Conservation (phyloP, 2,113 vertebrate genomes). For the Epinephelus lanceolatus region DNA sequence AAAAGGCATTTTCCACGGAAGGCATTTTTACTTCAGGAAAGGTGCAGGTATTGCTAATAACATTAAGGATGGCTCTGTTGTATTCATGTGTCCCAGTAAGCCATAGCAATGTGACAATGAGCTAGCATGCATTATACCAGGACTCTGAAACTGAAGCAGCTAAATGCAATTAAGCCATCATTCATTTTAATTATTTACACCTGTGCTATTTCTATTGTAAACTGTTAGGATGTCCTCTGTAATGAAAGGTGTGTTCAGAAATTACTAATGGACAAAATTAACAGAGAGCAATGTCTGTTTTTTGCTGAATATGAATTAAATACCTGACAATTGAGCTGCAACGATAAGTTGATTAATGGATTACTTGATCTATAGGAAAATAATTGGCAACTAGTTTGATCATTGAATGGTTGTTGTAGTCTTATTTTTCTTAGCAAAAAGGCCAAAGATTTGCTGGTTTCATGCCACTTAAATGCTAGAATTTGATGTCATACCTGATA, state of each 20-base stretch:
- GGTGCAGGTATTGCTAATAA: neutral
- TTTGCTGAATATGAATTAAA: neutral
- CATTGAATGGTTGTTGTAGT: no score
- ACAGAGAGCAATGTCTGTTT: neutral
- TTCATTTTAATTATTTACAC: neutral
- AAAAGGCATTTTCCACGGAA: neutral
- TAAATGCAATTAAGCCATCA: neutral
- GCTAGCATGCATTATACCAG: neutral
- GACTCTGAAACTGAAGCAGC: neutral
- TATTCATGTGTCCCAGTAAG: neutral
- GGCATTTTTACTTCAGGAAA: constrained; percentile 1
- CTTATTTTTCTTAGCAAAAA: no score
- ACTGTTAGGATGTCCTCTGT: neutral
- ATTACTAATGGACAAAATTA: neutral
- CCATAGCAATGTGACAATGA: neutral
- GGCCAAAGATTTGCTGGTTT: no score
- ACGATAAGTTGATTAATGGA: no score
- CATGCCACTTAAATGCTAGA: no score
- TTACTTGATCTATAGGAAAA: no score
- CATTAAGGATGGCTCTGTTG: neutral
- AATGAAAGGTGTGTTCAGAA: neutral
- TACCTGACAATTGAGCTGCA: no score
- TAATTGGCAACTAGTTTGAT: no score
- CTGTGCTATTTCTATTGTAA: neutral
- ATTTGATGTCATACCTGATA: no score